Conservation (phyloP, 2,888 invertebrate genomes). For the Eupithecia insigniata region DNA sequence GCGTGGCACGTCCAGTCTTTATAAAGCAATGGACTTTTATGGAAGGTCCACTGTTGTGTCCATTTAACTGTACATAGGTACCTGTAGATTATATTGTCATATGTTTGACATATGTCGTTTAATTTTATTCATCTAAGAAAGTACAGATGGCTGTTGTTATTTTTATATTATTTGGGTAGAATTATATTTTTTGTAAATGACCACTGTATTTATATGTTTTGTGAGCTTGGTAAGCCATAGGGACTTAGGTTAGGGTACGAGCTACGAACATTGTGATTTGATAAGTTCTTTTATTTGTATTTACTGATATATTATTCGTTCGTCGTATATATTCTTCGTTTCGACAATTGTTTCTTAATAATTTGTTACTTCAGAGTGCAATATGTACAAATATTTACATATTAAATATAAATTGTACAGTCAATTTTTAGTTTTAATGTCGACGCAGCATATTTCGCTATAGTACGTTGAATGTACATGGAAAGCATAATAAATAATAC, state of each 20-base stretch:
- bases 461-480: constrained; percentile 79
- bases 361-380: constrained; percentile 87
- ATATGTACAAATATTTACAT: constrained; percentile 89
- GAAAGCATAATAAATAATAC: constrained; percentile 83
- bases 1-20: constrained; percentile 75
- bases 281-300: constrained; percentile 76
- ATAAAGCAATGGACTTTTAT: constrained; percentile 60
- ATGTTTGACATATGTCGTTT: constrained; percentile 83
- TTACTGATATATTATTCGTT: constrained; percentile 72
- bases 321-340: constrained; percentile 77
- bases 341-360: constrained; percentile 78
- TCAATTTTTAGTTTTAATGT: constrained; percentile 83
- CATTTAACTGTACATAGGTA: constrained; percentile 79
- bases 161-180: constrained; percentile 85
- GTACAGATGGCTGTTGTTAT: constrained; percentile 85
- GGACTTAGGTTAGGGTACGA: constrained; percentile 80
- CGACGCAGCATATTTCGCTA: constrained; percentile 80
- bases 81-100: constrained; percentile 82
- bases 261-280: constrained; percentile 82
- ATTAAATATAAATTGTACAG: constrained; percentile 83
- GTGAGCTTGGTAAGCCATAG: constrained; percentile 82
- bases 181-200: constrained; percentile 84
- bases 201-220: constrained; percentile 84
- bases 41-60: constrained; percentile 63
- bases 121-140: constrained; percentile 84